Base-by-base conservation (phyloP, 2,797 vertebrate genomes). In the Crenuchus spilurus region DNA sequence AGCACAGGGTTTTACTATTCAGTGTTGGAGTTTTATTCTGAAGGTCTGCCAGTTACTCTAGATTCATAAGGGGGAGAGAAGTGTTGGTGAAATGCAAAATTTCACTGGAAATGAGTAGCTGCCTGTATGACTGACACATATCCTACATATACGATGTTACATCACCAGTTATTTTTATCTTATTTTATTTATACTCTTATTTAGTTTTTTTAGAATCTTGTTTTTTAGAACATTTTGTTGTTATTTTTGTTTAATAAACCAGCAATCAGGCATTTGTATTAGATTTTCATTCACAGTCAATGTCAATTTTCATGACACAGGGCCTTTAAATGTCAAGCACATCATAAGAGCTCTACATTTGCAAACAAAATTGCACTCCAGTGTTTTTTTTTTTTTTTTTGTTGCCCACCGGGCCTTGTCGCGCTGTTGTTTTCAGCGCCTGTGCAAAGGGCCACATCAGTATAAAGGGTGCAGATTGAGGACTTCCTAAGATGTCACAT, bases 401-500 rank as follows among this genome's bases (percentile, higher is more conserved):
- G 60, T 60, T 41, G 33, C 31, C 54, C 13, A 30, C 16, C 11
- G 67, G 41, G 61, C 28, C 4, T 11, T 48, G 8, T 16, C 7
- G 55, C 5, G 31, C 16, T 26, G 30, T 66, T 67, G 42, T 60
- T 67, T 74, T 57, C 16, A 28, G 4, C 37, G 20, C 52, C 26
- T 13, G 51, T 18, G 20, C 18, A 35, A 74, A n/a, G 18, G 72
- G 30, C 26, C 65, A 39, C 57, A 67, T 39, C 54, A 31, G 11
- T 46, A 7, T 58, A 31, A 3, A 41, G 24, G 35, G 28, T 54
- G 24, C 41, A 58, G 33, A 42, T 26, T 20, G 46, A 52, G 48
- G 73, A 44, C 60, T 60, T 31, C 46, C 42, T 51, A 31, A 61
- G 72, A 33, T 57, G 18, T 75, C 65, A 62, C 35, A 67, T 41